Evolutionary conservation across 2,113 vertebrate genomes (phyloP), one percentile per base, ranked within the genome.

Genomic region (Anhinga rufa): DNA sequence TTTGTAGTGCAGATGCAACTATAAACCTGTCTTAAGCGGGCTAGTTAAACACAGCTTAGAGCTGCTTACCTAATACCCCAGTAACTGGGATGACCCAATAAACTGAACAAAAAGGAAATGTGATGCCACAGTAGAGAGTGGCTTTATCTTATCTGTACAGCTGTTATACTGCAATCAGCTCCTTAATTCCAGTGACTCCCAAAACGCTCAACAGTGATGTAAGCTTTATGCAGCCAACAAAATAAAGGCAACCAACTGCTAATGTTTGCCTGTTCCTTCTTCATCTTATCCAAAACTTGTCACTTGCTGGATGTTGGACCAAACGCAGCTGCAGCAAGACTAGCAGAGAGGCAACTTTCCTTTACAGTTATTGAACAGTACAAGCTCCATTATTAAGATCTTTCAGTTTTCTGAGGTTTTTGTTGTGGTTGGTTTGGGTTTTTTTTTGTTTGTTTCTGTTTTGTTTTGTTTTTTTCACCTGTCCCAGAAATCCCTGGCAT

Each of bases 281-380:
- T 11, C 34, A 14, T 29, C 24, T 46, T 36, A 40, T 17, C 10
- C 75, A 40, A 68, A 87, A 29, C 0, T 0, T 2, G 1, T 60
- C 17, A 26, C 24, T 65, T 11, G 4, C 5, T 42, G 36, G 48
- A n/a, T 32, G 15, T 24, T 38, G 44, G 51, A 62, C 6, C 29
- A 75, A 81, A 84, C 1, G 6, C 29, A 70, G 14, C 29, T 52
- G 9, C 70, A 58, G 22, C 28, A 31, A 69, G 51, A 20, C 4
- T 40, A 52, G 5, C 28, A 76, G 31, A 75, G 7, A 32, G 14
- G 4, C 7, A 54, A 42, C 20, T 71, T 74, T 51, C 9, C 29
- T 20, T 83, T 38, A 44, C 18, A 16, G 42, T 38, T 82, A 80
- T 0, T 46, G 38, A 74, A 58, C 0, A 1, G 7, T 36, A 61